Base-by-base conservation (phyloP, 1,140 invertebrate genomes). In the Sinella curviseta region DNA sequence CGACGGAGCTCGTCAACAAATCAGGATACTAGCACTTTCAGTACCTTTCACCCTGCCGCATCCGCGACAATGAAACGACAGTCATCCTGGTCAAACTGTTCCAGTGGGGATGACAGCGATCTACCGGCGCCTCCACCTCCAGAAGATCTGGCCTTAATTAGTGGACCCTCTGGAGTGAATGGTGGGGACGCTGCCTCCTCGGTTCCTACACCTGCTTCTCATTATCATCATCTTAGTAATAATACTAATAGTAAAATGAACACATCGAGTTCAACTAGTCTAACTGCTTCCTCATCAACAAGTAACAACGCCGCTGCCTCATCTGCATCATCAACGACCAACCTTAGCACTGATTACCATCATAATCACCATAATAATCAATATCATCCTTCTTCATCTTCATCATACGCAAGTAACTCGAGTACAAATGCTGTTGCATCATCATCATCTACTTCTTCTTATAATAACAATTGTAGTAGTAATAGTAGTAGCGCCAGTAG, bases 211-310 rank as follows among this genome's bases (percentile, higher is more conserved):
- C 65, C 65, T 4, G 65, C 65, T 31, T 33, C 65, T 70, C 65
- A 33, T 31, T n/a, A 65, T 65, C 24, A 16, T 65, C 57, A 16
- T 26, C 24, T 48, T 48, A 60, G 24, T 60, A 60, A 26, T 26
- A 16, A 17, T 12, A 60, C 4, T 48, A 48, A 48, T 48, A 48
- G 74, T 34, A n/a, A n/a, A n/a, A n/a, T n/a, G n/a, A n/a, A 54
- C 48, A 70, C 81, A 74, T 82, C 78, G 75, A 77, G 39, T 77
- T 78, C 76, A n/a, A 74, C 81, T 82, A 82, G 81, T 82, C 81
- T 78, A 77, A 79, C 77, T 74, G 76, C 77, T 76, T 73, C 80
- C 54, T n/a, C 70, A 26, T 55, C 74, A 33, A 30, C 78, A 57
- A 33, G 55, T 74, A 79, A 79, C 48, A 75, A 60, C 24, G 48